These are phyloP conservation scores for Acholoe squamosa DNA, from an alignment of 2,888 invertebrate genomes.

Conservation along the genomic window DNA sequence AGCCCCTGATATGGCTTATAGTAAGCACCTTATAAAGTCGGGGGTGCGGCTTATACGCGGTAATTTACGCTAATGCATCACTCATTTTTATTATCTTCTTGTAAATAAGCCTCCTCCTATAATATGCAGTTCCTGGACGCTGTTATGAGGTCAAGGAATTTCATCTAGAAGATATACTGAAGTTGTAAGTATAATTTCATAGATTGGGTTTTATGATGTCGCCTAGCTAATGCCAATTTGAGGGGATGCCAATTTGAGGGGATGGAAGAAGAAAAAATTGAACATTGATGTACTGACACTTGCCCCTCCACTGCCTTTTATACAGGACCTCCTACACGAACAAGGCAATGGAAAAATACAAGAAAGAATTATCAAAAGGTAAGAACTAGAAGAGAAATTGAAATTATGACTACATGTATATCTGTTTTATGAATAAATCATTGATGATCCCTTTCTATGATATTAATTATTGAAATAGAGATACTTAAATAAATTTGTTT, in stretches of 20 bases:
- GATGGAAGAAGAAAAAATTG: background rate
- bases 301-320: slow-evolving; percentile 46
- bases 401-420: no score
- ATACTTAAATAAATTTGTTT: background rate
- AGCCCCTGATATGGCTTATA: no score
- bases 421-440: no score
- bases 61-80: no score
- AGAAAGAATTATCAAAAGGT: slow-evolving; percentile 76
- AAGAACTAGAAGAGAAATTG: no score
- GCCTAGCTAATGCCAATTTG: no score
- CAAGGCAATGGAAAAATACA: slow-evolving; percentile 82
- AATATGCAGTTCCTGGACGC: slow-evolving; percentile 88
- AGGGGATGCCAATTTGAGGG: background rate
- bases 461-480: no score
- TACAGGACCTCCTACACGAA: slow-evolving; percentile 82
- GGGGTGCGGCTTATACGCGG: no score
- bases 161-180: slow-evolving; percentile 91
- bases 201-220: background rate
- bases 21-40: no score
- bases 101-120: slow-evolving; percentile 9
- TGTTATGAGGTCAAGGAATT: slow-evolving; percentile 89
- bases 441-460: no score
- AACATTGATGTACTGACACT: background rate
- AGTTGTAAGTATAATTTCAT: slow-evolving; percentile 79
- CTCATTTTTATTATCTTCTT: no score